Base-by-base conservation (phyloP, 2,113 vertebrate species). In the Dicrurus megarhynchus region DNA sequence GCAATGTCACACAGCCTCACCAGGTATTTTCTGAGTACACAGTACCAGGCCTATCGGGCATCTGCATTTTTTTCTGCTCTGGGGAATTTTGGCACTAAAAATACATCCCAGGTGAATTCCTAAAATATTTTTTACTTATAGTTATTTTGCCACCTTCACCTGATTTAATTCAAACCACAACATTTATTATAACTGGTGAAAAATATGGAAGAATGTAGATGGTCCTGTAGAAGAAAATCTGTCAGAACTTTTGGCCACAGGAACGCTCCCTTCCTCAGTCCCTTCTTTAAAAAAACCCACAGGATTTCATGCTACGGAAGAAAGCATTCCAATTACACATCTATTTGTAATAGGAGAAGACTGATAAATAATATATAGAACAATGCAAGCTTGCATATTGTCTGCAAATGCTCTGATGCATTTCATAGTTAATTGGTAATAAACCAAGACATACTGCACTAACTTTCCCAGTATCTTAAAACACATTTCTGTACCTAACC, bases 291-390 rank as follows among this genome's bases (percentile, higher is more conserved):
- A 93, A 52, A 92, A 75, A 42, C 75, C 83, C 61, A 78, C 42
- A 71, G 32, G 57, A 85, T 94, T 93, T 91, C 52, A 93, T 1
- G 9, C 68, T 70, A 56, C 0, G 2, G 82, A 90, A 93, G 88
- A 93, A 74, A 95, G 90, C 76, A 83, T 94, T 93, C 39, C 0
- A 3, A 94, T 94, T 96, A 86, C 82, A 83, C 82, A 94, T 67
- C 83, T 86, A 88, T 81, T 46, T 93, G 95, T 95, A 96, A 96
- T 28, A 94, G 71, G 85, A 96, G 90, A 96, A 90, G 90, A 60
- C 42, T 95, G 78, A 93, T 96, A 96, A 97, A 96, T 95, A 97
- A 96, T 97, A 94, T 55, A 94, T 84, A 84, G 79, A 95, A 83
- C 78, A 94, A 96, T 86, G 87, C 7, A 9, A 95, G 87, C 83